Evolutionary conservation across 2,113 vertebrate genomes (phyloP), one percentile per base, ranked within the genome.

Genomic region (Centropristis striata): DNA sequence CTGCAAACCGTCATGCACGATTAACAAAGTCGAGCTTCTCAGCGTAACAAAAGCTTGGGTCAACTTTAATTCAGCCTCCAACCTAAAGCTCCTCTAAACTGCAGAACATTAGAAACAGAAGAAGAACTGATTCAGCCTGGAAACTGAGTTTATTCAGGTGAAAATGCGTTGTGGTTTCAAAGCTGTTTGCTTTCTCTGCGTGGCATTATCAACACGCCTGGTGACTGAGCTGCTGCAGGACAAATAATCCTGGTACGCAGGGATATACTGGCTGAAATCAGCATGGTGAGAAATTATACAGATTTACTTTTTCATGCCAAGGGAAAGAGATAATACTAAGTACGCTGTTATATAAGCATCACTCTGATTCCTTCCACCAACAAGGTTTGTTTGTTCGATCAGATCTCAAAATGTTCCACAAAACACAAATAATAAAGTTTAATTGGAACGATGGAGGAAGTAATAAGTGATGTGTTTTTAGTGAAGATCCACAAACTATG

Each of bases 31-130:
- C 3, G 2, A 8, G 50, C 67, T 68, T n/a, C 14, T 4, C 64
- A 11, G 5, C 23, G 67, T 50, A 20, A 67, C 68, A 21, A 69
- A 86, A 80, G 51, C 67, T 50, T n/a, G 59, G 68, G 58, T 83
- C 76, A 80, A 74, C 63, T 32, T 57, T 21, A 15, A 18, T 7
- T 25, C 25, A 8, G 25, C 54, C 27, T 49, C n/a, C 11, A 18
- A 0, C 8, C 8, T 1, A 58, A 42, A 65, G 36, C 47, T 14
- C 28, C 47, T 41, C 5, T 51, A 41, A 47, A 21, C 16, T 32
- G 58, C 49, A 74, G 28, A 61, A 74, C 73, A 60, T 68, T 37
- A 0, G 49, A 68, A 74, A 36, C 71, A 60, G 64, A 15, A 47
- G 69, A 41, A 18, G 46, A 75, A 9, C 6, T 32, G 32, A 32